Evolutionary conservation across 1,140 invertebrate genomes (phyloP).

Genomic region (Zaprionus inermis): DNA sequence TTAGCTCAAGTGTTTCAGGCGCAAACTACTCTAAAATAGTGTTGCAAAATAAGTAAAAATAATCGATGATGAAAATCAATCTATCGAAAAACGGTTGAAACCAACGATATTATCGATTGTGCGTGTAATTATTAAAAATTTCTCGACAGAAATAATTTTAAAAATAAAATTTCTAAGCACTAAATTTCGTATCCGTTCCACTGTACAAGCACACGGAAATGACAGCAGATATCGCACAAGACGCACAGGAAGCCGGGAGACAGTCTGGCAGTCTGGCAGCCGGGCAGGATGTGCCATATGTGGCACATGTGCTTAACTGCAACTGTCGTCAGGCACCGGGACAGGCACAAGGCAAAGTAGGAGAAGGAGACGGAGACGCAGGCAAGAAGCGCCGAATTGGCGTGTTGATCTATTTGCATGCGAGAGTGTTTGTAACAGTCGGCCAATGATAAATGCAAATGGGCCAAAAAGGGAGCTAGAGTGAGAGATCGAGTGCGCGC

Average conservation of each 20-base stretch:
- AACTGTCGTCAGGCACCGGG: constrained; percentile 23
- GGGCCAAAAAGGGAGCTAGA: constrained; percentile 1
- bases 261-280: not conserved
- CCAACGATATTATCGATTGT: too few species aligned
- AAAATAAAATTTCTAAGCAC: too few species aligned
- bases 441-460: constrained; percentile 65
- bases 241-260: not conserved
- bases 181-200: not conserved
- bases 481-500: not conserved
- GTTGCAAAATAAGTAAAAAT: not conserved
- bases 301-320: constrained; percentile 70
- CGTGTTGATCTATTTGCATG: constrained; percentile 69
- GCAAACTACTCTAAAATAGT: too few species aligned
- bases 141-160: too few species aligned
- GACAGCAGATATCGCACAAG: constrained; percentile 5
- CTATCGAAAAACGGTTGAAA: too few species aligned
- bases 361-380: not conserved
- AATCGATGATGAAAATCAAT: not conserved
- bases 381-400: constrained; percentile 6
- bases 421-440: constrained; percentile 54
- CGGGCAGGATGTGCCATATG: constrained; percentile 50
- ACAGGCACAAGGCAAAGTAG: not conserved
- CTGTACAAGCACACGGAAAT: constrained; percentile 3
- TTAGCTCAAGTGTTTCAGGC: too few species aligned
- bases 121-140: too few species aligned